These are phyloP conservation scores for Ochropleura plecta DNA, from an alignment of 2,888 invertebrate species.

Conservation along the genomic window DNA sequence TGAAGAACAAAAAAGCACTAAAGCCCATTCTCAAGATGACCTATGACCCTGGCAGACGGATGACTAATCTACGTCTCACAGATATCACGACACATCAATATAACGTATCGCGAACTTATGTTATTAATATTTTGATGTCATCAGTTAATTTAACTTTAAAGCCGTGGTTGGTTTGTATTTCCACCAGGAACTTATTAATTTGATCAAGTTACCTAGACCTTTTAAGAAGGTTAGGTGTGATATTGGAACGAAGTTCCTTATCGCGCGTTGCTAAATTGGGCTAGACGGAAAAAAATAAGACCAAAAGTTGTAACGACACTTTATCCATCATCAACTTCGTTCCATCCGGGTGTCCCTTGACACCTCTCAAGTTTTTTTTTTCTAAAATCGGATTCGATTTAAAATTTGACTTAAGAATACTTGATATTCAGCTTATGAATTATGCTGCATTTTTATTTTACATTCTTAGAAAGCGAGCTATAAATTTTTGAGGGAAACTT, in stretches of 20 bases:
- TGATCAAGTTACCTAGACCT: neutral
- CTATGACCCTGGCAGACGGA: conserved; percentile 21
- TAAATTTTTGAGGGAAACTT: neutral
- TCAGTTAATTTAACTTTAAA: conserved; percentile 13
- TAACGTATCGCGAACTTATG: conserved; percentile 11
- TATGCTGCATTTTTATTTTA: neutral
- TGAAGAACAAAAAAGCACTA: conserved; percentile 19
- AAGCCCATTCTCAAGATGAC: conserved; percentile 28
- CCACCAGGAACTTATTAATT: neutral
- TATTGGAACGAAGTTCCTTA: no score
- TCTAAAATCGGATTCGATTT: neutral
- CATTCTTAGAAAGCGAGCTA: neutral
- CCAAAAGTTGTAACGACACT: no score
- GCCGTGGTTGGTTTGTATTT: neutral
- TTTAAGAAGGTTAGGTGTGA: neutral
- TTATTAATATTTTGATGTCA: conserved; percentile 44
- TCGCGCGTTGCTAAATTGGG: no score
- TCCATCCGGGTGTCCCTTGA: no score
- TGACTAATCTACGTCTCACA: conserved; percentile 46
- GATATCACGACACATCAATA: conserved; percentile 37
- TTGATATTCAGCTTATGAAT: neutral
- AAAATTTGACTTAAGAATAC: neutral
- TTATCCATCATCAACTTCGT: no score
- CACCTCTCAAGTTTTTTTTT: no score
- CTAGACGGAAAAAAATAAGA: no score